Evolutionary conservation across 2,888 invertebrate species (phyloP), one percentile per base, ranked within the genome.

Genomic region (Dasypolia templi): DNA sequence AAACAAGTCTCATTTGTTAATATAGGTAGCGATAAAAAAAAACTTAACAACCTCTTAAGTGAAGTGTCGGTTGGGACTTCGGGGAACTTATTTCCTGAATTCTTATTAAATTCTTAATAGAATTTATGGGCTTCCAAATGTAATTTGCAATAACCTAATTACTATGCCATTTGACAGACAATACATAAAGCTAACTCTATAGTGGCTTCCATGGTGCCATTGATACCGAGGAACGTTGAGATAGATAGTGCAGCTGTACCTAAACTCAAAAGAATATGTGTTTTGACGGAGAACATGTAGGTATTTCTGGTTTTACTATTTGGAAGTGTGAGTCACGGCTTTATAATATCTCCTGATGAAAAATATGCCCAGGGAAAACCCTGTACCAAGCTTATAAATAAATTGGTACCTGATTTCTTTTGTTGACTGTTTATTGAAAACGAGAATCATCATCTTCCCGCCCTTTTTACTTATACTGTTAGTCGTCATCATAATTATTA

Each of bases 181-280:
- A 90, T 90, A 3, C 90, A 93, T 64, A 95, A 95, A 90, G 91
- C 93, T 0, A 96, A 96, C 76, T 86, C 91, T 0, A 62, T 95
- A 17, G 92, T 91, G 0, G 82, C 89, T 3, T 79, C 90, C 1
- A 95, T 96, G 95, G 86, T 95, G 17, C 95, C 95, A 0, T 73
- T 95, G 22, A 53, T 92, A n/a, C 95, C 95, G 0, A 89, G 93
- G 44, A 89, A 85, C 51, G 90, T 89, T n/a, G 89, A 92, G 64
- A 87, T 93, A 0, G 91, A 93, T 26, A 90, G 87, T 53, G 79
- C 76, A 0, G 72, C 86, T 3, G 72, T 91, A 22, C 89, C 90
- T 0, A 92, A 94, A 70, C 75, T 93, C 4, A 88, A 84, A 69
- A 90, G 86, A 61, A 78, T 91, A 14, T 75, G 83, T 9, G 62